Evolutionary conservation across 2,797 vertebrate species (phyloP), one percentile per base, ranked within the genome.

Genomic region (Dryobates pubescens): DNA sequence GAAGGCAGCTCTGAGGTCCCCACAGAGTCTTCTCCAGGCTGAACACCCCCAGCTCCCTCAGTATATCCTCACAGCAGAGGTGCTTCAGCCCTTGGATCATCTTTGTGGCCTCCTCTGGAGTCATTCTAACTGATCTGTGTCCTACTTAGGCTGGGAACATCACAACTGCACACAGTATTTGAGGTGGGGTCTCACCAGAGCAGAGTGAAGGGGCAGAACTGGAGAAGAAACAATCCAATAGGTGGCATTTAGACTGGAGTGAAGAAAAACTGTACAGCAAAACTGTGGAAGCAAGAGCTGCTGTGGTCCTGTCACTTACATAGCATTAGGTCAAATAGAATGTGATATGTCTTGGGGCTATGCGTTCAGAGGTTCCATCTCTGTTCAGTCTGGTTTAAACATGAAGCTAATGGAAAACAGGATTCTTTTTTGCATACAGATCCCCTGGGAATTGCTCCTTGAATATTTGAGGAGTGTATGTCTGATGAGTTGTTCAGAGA

Each of bases 261-360:
- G 70, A 81, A 70, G 59, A 53, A 80, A 78, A 93, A 38, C 0
- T 10, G 13, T 67, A 4, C 6, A 74, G 51, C 26, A 88, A 54
- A 92, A 65, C 26, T 14, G 51, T 56, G 26, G 58, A 72, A 70
- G 87, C 77, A 76, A n/a, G 72, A 81, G 17, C 82, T 85, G 53
- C 89, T 78, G 45, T 65, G 38, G 67, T 81, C 70, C 67, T 90
- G 86, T 89, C 93, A 86, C 63, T 90, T 80, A 63, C 38, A 73
- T n/a, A 84, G 64, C 71, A 73, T 88, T 93, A 86, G 78, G 90
- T 93, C 75, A 93, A 82, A 95, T 95, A 56, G 59, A 65, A 86
- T 92, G 81, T 94, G 91, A 85, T 92, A 47, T 96, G 81, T 82
- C 93, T 87, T 63, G 76, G 32, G 94, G 92, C 88, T 92, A 67